Base-by-base conservation (phyloP, 2,113 vertebrate genomes). In the Neogale vison region DNA sequence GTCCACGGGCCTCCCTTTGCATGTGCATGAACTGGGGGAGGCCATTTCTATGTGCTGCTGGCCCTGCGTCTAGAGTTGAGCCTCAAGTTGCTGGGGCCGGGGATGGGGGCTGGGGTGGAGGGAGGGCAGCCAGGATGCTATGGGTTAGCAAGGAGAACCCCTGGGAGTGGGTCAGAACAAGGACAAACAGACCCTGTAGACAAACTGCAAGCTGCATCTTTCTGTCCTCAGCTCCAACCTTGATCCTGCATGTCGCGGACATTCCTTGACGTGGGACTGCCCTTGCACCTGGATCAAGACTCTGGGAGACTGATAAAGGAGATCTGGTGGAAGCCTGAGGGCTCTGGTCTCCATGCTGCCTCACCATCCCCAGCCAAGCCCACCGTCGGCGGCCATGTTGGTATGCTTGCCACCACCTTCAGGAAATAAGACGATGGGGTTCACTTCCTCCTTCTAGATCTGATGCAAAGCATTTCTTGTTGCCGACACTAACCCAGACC, bases 11-110 rank as follows among this genome's bases (percentile, higher is more conserved):
- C 71, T 36, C 1, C 14, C 7, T 95, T 82, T 87, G 74, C 8
- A 20, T 24, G 3, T 36, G 45, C 23, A 8, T 47, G 67, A 86
- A 13, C 21, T 31, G 50, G 42, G 63, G 36, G 24, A 14, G 39
- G 55, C 0, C 0, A 4, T 50, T 42, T 29, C 1, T 20, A 6
- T 18, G 7, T 4, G 0, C 18, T 6, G 1, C 52, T 36, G 74
- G 31, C 42, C 14, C 45, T 23, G 24, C 4, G 1, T 67, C n/a
- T 45, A 31, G 24, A 8, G 7, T 67, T 79, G 79, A 87, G 31
- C 8, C 47, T 81, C 89, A 88, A 57, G 47, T 95, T 10, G 7
- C 45, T 20, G 3, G 67, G 45, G 45, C 45, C 2, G 1, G 45
- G 45, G 45, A 10, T 47, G 45, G 45, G 45, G 45, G 2, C 9